Evolutionary conservation across 2,797 vertebrate genomes (phyloP), one percentile per base, ranked within the genome.

Genomic region (Syndactyla subalaris): DNA sequence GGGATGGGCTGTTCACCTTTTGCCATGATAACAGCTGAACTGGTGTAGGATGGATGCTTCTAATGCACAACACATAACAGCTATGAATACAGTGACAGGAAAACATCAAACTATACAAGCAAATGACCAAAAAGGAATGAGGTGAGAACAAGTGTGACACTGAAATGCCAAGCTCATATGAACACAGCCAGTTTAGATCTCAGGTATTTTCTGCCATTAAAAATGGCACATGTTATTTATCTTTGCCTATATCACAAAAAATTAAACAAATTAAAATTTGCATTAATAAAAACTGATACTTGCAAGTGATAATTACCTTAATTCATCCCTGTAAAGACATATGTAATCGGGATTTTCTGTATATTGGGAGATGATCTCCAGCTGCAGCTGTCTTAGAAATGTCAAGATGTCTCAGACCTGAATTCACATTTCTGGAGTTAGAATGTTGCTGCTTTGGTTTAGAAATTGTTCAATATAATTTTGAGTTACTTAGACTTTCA

Each of bases 1-100:
- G 98, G 98, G 91, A 98, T 97, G 97, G 97, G 96, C 92, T 98
- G 97, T 88, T 98, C 98, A 98, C 97, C 98, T 97, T 98, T 97
- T 97, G 98, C 98, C 98, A 98, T 98, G 98, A 98, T 92, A 98
- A 98, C 97, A 98, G 98, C 97, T 95, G 97, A 95, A 97, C 96
- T 98, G 98, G 97, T 97, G 97, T 97, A 97, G 97, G 97, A 97
- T 98, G 98, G 98, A 98, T 98, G 97, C 95, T 98, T 98, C 98
- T 98, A 98, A 98, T 98, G 97, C 97, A 98, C 96, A 98, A 98
- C 95, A 98, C 96, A 98, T 97, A 98, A 98, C 97, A 98, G 93
- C 96, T 96, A 98, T 98, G 98, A 98, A 97, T 95, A 98, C 74
- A 97, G 88, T 97, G 97, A 98, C 90, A 97, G 79, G 95, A 97